A percentile compares a stretch with the other conserved stretches of the same genome.
Conservation (phyloP, 2,113 vertebrate genomes). For the Amphilophus citrinellus region DNA sequence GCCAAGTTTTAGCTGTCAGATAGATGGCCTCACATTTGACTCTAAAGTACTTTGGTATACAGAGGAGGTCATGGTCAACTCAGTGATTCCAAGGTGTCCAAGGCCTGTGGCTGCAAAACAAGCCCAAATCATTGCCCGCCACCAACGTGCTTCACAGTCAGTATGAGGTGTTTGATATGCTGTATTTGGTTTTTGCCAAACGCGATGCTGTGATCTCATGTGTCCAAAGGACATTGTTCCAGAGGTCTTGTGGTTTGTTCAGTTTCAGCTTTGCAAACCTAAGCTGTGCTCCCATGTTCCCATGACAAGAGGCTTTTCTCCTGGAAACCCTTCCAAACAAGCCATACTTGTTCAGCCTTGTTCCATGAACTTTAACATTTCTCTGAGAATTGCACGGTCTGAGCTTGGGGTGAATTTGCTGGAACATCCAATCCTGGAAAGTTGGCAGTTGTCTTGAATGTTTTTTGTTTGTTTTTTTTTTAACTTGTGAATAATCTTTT, state of each 20-base stretch:
- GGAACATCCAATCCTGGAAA: neutral
- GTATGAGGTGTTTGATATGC: neutral
- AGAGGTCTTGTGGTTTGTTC: neutral
- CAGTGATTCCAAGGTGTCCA: neutral
- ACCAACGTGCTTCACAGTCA: neutral
- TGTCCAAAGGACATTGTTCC: neutral
- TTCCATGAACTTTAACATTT: too few species aligned
- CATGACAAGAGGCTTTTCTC: neutral
- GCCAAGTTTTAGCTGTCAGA: neutral
- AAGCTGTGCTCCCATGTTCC: neutral
- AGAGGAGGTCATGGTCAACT: neutral
- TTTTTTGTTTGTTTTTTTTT: neutral
- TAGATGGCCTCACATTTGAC: neutral
- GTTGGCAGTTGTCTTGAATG: neutral
- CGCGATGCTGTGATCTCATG: neutral
- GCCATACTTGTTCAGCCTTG: too few species aligned
- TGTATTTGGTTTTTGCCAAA: neutral
- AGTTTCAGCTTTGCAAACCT: neutral
- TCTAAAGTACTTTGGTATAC: neutral
- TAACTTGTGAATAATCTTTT: neutral
- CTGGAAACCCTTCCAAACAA: neutral
- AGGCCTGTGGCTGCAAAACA: neutral
- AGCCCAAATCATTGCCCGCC: neutral
- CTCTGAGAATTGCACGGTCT: neutral
- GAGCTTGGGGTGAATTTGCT: neutral